A percentile compares a stretch with the other conserved stretches of the same genome.
These are phyloP conservation scores for Drosophila persimilis DNA, from an alignment of 1,140 invertebrate species.

Conservation along the genomic window DNA sequence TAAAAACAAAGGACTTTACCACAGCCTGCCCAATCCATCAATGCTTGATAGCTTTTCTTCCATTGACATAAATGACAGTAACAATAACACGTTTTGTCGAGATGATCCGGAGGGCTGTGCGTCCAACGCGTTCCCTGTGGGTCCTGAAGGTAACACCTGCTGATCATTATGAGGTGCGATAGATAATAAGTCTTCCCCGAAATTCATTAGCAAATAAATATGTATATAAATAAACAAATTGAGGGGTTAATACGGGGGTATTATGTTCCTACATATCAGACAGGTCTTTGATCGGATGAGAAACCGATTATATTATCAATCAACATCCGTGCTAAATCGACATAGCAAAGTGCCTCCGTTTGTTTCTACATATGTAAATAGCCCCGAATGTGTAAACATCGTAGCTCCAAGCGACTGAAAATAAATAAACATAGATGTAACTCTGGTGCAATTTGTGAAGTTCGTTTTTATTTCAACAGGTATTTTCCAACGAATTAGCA, in stretches of 20 bases:
- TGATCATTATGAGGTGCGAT: not conserved
- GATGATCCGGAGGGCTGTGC: conserved; percentile 88
- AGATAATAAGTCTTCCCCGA: not conserved
- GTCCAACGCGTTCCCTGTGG: conserved; percentile 19
- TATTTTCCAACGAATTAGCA: not conserved
- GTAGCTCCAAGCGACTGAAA: too few species aligned
- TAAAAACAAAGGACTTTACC: conserved; percentile 29
- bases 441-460: too few species aligned
- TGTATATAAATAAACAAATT: not conserved
- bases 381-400: too few species aligned
- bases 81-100: conserved; percentile 64
- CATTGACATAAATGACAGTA: conserved; percentile 34
- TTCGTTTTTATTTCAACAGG: too few species aligned
- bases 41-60: conserved; percentile 62
- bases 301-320: too few species aligned
- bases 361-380: too few species aligned
- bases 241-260: too few species aligned
- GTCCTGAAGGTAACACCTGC: conserved; percentile 11
- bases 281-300: too few species aligned
- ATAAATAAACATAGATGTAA: too few species aligned
- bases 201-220: not conserved
- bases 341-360: too few species aligned
- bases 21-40: conserved; percentile 74
- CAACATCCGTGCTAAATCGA: too few species aligned
- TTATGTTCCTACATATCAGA: too few species aligned